Evolutionary conservation across 2,888 invertebrate species (phyloP), one percentile per base, ranked within the genome.

Genomic region (Xanthostigma xanthostigma): DNA sequence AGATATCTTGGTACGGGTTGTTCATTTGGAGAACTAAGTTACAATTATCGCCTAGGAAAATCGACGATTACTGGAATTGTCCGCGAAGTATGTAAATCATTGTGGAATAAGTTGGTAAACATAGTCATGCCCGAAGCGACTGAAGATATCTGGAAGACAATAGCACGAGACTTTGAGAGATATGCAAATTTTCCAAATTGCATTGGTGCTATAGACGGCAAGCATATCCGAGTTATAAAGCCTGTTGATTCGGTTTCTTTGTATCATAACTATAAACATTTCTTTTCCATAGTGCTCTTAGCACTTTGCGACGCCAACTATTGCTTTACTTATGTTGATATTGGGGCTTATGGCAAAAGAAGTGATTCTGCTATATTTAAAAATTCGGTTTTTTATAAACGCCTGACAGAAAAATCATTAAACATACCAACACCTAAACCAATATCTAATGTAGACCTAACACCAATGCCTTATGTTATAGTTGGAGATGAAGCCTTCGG

Each of bases 341-440:
- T 60, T 38, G 58, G 57, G 51, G 51, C 57, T 14, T 54, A 55
- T 54, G 58, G 58, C 54, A 49, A 49, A 46, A 49, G 49, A 37
- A 52, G 57, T 48, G 59, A 59, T 54, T 55, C 56, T 17, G 50
- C 44, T 44, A 52, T 58, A 53, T 58, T 58, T 54, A 54, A 57
- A 54, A 53, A 46, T 43, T 59, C 58, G 34, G 49, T 53, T 44
- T 56, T 57, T 52, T 55, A 58, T 46, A 58, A 48, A 54, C 52
- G 53, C 44, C 51, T 17, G 3, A 17, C 4, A 17, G 4, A 4
- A 3, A 17, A 17, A 3, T 3, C 17, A 14, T 36, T 49, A 46
- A 14, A 49, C n/a, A 48, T 49, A 3, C 49, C 49, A 47, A 27
- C 38, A 9, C 49, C 49, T 10, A 40, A 46, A 40, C 46, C 40